Evolutionary conservation across 1,140 invertebrate species (phyloP), one percentile per base, ranked within the genome.

Genomic region (Solen grandis): DNA sequence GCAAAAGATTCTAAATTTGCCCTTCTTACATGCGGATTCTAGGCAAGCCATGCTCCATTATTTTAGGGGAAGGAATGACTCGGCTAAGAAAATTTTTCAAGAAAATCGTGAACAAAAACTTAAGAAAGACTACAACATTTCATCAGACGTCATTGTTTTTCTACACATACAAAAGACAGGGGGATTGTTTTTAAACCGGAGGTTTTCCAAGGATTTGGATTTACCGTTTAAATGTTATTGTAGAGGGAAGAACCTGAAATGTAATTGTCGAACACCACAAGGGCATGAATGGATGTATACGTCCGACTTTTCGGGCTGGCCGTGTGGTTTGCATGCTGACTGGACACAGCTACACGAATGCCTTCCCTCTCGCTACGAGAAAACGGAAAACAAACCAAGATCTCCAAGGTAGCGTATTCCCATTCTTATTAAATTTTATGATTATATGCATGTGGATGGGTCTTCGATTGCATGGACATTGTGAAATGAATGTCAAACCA

Each of bases 121-220:
- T 4, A 4, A 54, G 14, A 4, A 16, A 22, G 16, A 73, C n/a
- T 73, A 38, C 41, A 33, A 59, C 54, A 60, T 73, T 41, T 25
- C 36, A 5, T 19, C 1, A 36, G 69, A 73, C 36, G 52, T 73
- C 16, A 73, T 73, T 13, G 69, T 73, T 13, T 73, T 73, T 38
- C 33, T 73, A 5, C 69, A 73, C 41, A 73, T 73, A 27, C 69
- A 73, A 46, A 73, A 73, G 22, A 73, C 69, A 8, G 69, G 69
- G 1, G 69, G 69, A 59, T 59, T 27, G 54, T 36, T 59, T 46
- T 27, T 73, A 4, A 73, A 73, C 46, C 29, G 27, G 2, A 57
- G 69, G 19, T 59, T 73, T 31, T 2, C 5, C 8, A 13, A 27
- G 14, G n/a, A 41, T 14, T 41, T 73, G 46, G 22, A 59, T 13